Percentiles rank a stretch among this genome's conserved stretches.
Conservation (phyloP, 1,140 invertebrate genomes). For the Euschistus heros region DNA sequence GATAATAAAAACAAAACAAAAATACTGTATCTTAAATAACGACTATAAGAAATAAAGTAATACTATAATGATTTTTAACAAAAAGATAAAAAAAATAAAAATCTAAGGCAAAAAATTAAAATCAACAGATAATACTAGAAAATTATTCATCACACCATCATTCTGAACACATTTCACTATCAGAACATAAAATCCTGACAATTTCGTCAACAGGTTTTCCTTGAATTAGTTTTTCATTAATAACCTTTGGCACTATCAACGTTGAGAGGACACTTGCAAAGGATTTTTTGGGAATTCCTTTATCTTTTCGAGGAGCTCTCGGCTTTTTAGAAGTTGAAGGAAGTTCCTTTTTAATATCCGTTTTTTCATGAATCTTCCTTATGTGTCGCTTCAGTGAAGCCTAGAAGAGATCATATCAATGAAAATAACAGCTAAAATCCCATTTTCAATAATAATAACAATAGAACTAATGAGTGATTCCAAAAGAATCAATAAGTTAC, state of each 20-base stretch:
- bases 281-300: conserved; percentile 2
- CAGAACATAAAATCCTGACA: too few species aligned
- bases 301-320: conserved; percentile 14
- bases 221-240: neutral
- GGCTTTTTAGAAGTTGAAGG: neutral
- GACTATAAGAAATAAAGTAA: too few species aligned
- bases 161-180: too few species aligned
- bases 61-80: too few species aligned
- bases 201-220: too few species aligned
- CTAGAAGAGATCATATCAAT: neutral
- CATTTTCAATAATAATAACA: neutral
- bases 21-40: too few species aligned
- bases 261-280: neutral
- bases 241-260: neutral
- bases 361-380: neutral
- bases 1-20: too few species aligned
- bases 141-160: too few species aligned
- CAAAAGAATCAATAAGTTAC: neutral
- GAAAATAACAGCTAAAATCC: neutral
- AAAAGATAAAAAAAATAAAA: too few species aligned
- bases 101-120: too few species aligned
- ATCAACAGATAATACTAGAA: too few species aligned
- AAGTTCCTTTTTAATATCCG: neutral
- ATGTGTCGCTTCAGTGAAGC: conserved; percentile 19
- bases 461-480: neutral